Evolutionary conservation across 1,140 invertebrate species (phyloP), one percentile per base, ranked within the genome.

Genomic region (Drosophila burlai): DNA sequence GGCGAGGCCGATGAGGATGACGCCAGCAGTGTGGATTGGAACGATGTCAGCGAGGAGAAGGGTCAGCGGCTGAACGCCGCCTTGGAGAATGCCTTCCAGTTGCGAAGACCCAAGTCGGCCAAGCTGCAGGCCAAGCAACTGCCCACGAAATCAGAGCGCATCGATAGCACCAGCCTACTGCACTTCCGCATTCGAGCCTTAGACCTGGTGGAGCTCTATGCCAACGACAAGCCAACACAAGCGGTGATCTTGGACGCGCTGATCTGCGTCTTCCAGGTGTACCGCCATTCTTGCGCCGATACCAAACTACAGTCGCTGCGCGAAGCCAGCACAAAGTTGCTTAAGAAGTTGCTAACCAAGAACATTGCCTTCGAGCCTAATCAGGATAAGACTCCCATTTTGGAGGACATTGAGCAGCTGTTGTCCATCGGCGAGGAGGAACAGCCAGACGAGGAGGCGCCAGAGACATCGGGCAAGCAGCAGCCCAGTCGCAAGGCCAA

Each of bases 41-140:
- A 97, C 83, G 94, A 97, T 74, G 95, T 97, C 46, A 94, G 94
- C 66, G 96, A 97, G 80, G 95, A 95, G 73, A 96, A 97, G 91
- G 96, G 96, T 7, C 95, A 95, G 74, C 95, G 95, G 72, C 92
- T 97, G 5, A 95, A 97, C 82, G 93, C 95, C 78, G 95, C 95
- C 3, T 90, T 97, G 29, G 95, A 95, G 2, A 94, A 95, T 46
- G 96, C 96, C 2, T 97, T 97, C 83, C 95, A 94, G 81, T 94
- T 95, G 60, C 94, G 95, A 61, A 91, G 93, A 8, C 94, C 94
- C 1, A 71, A 75, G 26, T 54, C 60, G 26, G 18, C 40, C 26
- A 60, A 63, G 10, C 62, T 52, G 4, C 62, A 80, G 40, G 46
- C 67, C 10, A 76, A 83, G 34, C 67, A 81, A 21, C 54, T 69